Conservation (phyloP, 1,140 invertebrate genomes). For the Papilio aristodemus region DNA sequence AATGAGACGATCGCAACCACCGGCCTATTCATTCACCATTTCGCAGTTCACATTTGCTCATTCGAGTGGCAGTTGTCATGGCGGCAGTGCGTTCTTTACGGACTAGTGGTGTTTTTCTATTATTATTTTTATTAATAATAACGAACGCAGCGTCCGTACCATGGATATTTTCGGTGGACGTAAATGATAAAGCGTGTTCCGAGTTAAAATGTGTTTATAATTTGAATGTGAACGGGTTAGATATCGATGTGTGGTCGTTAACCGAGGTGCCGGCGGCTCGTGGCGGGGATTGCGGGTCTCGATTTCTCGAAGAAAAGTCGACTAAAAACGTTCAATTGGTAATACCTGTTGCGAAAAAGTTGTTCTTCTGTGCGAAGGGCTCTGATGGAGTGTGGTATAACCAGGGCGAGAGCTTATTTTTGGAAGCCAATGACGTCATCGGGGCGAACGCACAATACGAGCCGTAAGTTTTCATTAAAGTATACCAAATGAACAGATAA, state of each 20-base stretch:
- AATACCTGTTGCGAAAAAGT: constrained; percentile 41
- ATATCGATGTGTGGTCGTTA: constrained; percentile 59
- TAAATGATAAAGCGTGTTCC: constrained; percentile 50
- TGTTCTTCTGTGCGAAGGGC: constrained; percentile 62
- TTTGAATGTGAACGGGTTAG: constrained; percentile 55
- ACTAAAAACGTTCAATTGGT: constrained; percentile 39
- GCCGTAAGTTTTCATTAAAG: constrained; percentile 44
- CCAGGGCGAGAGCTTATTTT: constrained; percentile 57
- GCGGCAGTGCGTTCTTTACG: constrained; percentile 52
- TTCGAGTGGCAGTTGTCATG: constrained; percentile 50
- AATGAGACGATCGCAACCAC: neutral
- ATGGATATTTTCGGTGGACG: constrained; percentile 61
- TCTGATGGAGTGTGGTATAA: constrained; percentile 54
- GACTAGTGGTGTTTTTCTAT: constrained; percentile 69
- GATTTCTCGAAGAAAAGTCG: constrained; percentile 32
- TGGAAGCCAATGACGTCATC: constrained; percentile 65
- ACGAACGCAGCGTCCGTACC: constrained; percentile 51
- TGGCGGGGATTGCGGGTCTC: constrained; percentile 42
- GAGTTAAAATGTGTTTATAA: constrained; percentile 59
- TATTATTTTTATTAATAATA: constrained; percentile 64
- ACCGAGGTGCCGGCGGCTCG: constrained; percentile 47
- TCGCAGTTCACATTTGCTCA: constrained; percentile 24
- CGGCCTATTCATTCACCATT: neutral
- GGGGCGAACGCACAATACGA: constrained; percentile 30
- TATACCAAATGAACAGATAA: constrained; percentile 32